Base-by-base conservation (phyloP, 2,888 invertebrate species). In the Netelia virgata region DNA sequence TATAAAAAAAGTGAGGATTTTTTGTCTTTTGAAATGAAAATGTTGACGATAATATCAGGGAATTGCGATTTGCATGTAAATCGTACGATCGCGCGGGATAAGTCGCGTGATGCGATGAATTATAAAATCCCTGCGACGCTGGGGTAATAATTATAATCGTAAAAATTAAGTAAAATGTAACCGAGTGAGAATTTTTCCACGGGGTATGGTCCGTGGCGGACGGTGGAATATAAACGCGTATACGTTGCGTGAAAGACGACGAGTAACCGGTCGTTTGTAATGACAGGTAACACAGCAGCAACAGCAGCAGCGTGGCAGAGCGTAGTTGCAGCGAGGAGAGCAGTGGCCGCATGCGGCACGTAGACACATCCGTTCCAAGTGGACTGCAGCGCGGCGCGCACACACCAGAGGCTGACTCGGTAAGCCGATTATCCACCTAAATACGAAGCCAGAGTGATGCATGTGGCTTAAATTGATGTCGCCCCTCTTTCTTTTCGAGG, bases 391-490 rank as follows among this genome's bases (percentile, higher is more conserved):
- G 61, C 63, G 64, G 83, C 75, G 83, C 75, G 81, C 82, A 28
- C 28, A 28, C 5, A 28, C 28, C 28, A 28, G 82, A 87, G 89
- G 86, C 90, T 88, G 89, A 86, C 92, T 90, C 90, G 89, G 89
- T 93, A 93, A 93, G 92, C 92, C 92, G 92, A 93, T 93, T 93
- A 93, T 91, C 91, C 91, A 91, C 92, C 93, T 92, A 92, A 93
- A 93, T 93, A 92, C 92, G 93, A 93, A 93, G 93, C 93, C 93
- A 88, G 89, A 91, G 88, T 90, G 91, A 90, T 93, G 93, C 92
- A 90, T 89, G 91, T 91, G 91, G 92, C 92, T 93, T 91, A 92
- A 93, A 93, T 92, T 92, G 89, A 89, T 88, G 90, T 90, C 89
- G 89, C 85, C 87, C 89, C 83, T 86, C 74, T 81, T 69, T 61